Evolutionary conservation across 2,888 invertebrate species (phyloP).

Genomic region (Diarsia dahlii): DNA sequence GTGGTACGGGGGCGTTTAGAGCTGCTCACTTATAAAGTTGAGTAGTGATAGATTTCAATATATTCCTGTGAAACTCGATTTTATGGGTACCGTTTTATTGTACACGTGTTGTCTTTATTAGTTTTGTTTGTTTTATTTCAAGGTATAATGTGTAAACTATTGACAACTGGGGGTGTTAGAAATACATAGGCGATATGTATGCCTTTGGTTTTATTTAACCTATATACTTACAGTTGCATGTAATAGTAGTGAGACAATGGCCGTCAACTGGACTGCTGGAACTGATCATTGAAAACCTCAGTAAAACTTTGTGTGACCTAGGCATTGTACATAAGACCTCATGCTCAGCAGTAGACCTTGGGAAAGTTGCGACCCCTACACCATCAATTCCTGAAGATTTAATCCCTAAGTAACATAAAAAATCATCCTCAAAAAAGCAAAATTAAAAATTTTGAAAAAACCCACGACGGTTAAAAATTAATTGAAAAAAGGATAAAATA

Average conservation of each 20-base stretch:
- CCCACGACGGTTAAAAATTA: too few relatives aligned
- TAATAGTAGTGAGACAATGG: background rate
- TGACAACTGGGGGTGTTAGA: background rate
- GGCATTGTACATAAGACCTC: background rate
- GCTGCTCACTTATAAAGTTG: constrained; percentile 15
- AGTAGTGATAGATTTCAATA: constrained; percentile 1
- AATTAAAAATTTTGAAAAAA: too few relatives aligned
- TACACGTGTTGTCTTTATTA: background rate
- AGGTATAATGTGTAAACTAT: background rate
- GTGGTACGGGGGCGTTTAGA: constrained; percentile 34
- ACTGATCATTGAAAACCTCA: background rate
- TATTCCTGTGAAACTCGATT: background rate
- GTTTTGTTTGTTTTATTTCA: background rate
- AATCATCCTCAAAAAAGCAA: too few relatives aligned
- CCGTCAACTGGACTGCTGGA: background rate
- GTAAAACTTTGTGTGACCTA: background rate
- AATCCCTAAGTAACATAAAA: too few relatives aligned
- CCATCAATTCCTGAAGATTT: too few relatives aligned
- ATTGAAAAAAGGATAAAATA: too few relatives aligned
- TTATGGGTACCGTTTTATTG: background rate
- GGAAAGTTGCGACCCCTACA: too few relatives aligned
- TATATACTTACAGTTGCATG: background rate
- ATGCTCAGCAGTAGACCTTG: too few relatives aligned
- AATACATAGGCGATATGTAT: too few relatives aligned
- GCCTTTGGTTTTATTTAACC: background rate